A percentile compares a stretch with the other conserved stretches of the same genome.
Conservation (phyloP, 1,140 invertebrate genomes). For the Hycleus phaleratus region DNA sequence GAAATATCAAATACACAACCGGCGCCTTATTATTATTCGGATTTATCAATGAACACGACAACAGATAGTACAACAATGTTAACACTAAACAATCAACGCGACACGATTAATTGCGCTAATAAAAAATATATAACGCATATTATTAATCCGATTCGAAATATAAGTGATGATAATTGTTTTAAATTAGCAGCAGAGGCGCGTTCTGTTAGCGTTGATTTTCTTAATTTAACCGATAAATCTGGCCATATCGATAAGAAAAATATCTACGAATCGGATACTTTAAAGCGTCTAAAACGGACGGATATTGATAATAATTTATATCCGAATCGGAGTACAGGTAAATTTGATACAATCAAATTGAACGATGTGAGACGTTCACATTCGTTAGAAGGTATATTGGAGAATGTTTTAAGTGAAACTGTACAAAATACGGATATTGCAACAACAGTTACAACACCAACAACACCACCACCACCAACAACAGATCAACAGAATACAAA, state of each 20-base stretch:
- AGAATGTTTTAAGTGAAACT: slow-evolving; percentile 45
- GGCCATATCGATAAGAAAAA: slow-evolving; percentile 67
- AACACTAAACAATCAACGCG: slow-evolving; percentile 59
- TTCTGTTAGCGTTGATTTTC: slow-evolving; percentile 57
- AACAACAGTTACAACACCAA: background rate
- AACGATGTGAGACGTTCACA: slow-evolving; percentile 41
- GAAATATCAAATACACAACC: slow-evolving; percentile 40
- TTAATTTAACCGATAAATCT: slow-evolving; percentile 58
- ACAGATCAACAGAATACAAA: background rate
- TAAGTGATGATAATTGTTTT: slow-evolving; percentile 35
- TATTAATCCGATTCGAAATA: slow-evolving; percentile 63
- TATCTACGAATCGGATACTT: slow-evolving; percentile 62
- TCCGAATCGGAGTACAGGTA: slow-evolving; percentile 28
- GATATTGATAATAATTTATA: slow-evolving; percentile 32
- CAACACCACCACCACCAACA: background rate
- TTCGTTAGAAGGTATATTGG: slow-evolving; percentile 57
- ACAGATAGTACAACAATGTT: slow-evolving; percentile 22
- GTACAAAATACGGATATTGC: slow-evolving; percentile 1
- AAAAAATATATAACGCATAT: slow-evolving; percentile 71
- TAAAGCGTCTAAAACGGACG: slow-evolving; percentile 51
- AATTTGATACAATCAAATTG: slow-evolving; percentile 26
- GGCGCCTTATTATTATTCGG: slow-evolving; percentile 82
- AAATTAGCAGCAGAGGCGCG: slow-evolving; percentile 55
- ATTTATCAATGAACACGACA: slow-evolving; percentile 48
- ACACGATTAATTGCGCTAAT: slow-evolving; percentile 44